Conservation (phyloP, 1,140 invertebrate genomes). For the Venustaconcha ellipsiformis region DNA sequence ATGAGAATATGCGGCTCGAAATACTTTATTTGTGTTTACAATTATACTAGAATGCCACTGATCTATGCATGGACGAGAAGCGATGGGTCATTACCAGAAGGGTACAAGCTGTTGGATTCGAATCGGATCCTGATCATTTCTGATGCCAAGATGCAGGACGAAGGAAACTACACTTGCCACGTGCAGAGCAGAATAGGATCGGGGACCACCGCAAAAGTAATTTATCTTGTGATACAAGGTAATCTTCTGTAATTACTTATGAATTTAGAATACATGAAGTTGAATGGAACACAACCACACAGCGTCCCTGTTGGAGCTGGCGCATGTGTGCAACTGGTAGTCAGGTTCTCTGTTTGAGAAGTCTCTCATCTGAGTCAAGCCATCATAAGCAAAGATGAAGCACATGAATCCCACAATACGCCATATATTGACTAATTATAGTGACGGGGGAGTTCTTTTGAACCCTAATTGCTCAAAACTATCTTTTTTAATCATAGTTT, state of each 20-base stretch:
- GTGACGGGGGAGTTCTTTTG: too few species aligned
- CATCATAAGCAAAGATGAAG: too few species aligned
- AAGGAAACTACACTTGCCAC: slow-evolving; percentile 92
- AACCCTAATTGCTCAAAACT: too few species aligned
- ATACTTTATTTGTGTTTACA: not conserved
- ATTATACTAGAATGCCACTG: slow-evolving; percentile 25
- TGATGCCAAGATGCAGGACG: slow-evolving; percentile 89
- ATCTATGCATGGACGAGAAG: slow-evolving; percentile 52
- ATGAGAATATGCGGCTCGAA: not conserved
- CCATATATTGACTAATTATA: too few species aligned
- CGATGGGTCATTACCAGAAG: slow-evolving; percentile 77
- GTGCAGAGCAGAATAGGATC: slow-evolving; percentile 76
- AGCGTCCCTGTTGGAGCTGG: not conserved
- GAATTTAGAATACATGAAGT: not conserved
- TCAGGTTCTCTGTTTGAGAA: not conserved
- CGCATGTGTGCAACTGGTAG: not conserved
- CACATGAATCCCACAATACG: too few species aligned
- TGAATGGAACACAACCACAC: not conserved
- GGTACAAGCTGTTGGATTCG: slow-evolving; percentile 79
- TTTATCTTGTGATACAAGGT: slow-evolving; percentile 5
- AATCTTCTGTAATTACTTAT: slow-evolving; percentile 16
- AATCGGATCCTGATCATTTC: slow-evolving; percentile 90
- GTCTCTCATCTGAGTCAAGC: not conserved
- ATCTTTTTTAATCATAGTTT: too few species aligned
- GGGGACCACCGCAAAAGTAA: slow-evolving; percentile 15